A percentile compares a stretch with the other conserved stretches of the same genome.
These are phyloP conservation scores for Quadroppia sp. DNA, from an alignment of 2,888 invertebrate species.

Conservation along the genomic window DNA sequence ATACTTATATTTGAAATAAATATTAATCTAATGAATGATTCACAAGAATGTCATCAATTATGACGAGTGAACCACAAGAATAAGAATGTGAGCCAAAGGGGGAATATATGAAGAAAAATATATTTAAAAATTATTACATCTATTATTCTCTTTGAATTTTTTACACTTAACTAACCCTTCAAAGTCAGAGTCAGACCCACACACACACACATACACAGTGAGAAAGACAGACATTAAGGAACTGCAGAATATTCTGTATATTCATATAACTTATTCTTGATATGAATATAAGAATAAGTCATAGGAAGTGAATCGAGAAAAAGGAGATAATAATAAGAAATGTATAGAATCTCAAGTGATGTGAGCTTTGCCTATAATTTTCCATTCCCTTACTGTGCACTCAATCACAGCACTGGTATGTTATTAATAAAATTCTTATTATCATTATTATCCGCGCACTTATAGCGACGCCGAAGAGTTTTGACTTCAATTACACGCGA, in stretches of 20 bases:
- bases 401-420: no score
- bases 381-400: no score
- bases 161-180: neutral
- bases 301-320: no score
- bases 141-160: neutral
- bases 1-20: neutral
- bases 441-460: neutral
- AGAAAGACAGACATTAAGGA: neutral
- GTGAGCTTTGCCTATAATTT: no score
- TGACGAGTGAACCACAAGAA: constrained; percentile 19
- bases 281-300: no score
- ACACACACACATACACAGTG: no score
- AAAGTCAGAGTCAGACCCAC: neutral
- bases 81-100: neutral
- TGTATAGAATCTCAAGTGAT: no score
- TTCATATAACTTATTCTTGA: no score
- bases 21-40: constrained; percentile 30
- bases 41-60: constrained; percentile 35
- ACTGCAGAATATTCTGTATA: no score
- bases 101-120: neutral
- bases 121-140: constrained; percentile 8
- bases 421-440: neutral
- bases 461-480: constrained; percentile 27
- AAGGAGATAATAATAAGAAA: no score
- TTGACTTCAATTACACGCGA: constrained; percentile 37